Base-by-base conservation (phyloP, 1,140 invertebrate genomes). In the Pristionchus pacificus region DNA sequence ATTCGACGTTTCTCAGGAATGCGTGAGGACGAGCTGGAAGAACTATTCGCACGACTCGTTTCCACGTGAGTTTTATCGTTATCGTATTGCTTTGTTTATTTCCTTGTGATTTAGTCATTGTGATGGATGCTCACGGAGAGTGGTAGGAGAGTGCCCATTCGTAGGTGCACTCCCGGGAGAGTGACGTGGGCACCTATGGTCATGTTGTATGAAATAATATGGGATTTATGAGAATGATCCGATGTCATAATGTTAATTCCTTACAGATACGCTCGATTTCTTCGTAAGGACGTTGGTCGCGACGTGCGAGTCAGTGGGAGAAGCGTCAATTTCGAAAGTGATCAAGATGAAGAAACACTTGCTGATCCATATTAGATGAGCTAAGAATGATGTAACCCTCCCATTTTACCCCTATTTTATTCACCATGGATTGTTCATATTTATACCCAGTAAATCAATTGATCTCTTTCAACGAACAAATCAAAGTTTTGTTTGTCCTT, bases 11-110 rank as follows among this genome's bases (percentile, higher is more conserved):
- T 57, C 65, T 59, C 55, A 70, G 74, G 74, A 66, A 76, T 76
- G 75, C 71, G 68, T 2, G 67, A 66, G 0, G 70, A 63, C 13
- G 75, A 76, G 64, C 27, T 76, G 15, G 73, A 76, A 24, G 74
- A 71, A 38, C 60, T 76, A 0, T 75, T 76, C 68, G 25, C 59
- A n/a, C 59, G 74, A 57, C 58, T 76, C 1, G 27, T 60, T 25
- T 58, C 49, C 1, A 64, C 30, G 38, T 49, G 38, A 49, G 38
- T n/a, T n/a, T n/a, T n/a, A n/a, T n/a, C n/a, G n/a, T n/a, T n/a
- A n/a, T n/a, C n/a, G n/a, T n/a, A n/a, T n/a, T n/a, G n/a, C n/a
- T n/a, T n/a, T n/a, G n/a, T n/a, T n/a, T n/a, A n/a, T n/a, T n/a
- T n/a, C n/a, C n/a, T n/a, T n/a, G n/a, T n/a, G n/a, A n/a, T n/a